phyloP scores from a whole-genome alignment of 2,888 invertebrate genomes.

The Margaritifera margaritifera region DNA sequence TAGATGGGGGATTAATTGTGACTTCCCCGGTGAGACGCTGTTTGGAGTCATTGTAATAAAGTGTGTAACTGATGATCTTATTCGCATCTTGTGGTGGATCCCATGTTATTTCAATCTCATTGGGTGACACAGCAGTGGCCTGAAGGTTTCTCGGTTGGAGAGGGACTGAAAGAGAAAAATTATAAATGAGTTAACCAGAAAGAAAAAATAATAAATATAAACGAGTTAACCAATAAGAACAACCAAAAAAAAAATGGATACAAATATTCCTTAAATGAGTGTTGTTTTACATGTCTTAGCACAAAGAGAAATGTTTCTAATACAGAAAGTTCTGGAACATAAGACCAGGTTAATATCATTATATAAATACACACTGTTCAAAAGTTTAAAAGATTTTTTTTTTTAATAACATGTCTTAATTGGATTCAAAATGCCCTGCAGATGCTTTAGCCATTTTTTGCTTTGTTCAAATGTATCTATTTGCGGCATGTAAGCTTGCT shows the following conservation, averaged over 20 bases:
- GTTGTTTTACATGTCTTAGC: too few species aligned
- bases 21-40: conserved; percentile 61
- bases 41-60: conserved; percentile 87
- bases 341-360: not conserved
- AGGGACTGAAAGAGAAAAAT: conserved; percentile 81
- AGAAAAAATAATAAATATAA: not conserved
- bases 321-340: not conserved
- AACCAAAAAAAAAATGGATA: not conserved
- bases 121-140: conserved; percentile 79
- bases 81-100: conserved; percentile 87
- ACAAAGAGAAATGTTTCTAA: too few species aligned
- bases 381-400: not conserved
- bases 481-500: not conserved
- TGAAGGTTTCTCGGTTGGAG: conserved; percentile 94
- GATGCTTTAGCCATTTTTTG: too few species aligned
- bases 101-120: conserved; percentile 93
- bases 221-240: not conserved
- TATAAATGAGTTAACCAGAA: not conserved
- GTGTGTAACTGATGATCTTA: conserved; percentile 94
- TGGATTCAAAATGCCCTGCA: too few species aligned
- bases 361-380: not conserved
- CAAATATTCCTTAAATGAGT: not conserved
- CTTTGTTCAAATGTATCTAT: not conserved
- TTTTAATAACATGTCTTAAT: too few species aligned
- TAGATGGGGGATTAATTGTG: conserved; percentile 60